Evolutionary conservation across 2,797 vertebrate species (phyloP), one percentile per base, ranked within the genome.

Genomic region (Esox masquinongy): DNA sequence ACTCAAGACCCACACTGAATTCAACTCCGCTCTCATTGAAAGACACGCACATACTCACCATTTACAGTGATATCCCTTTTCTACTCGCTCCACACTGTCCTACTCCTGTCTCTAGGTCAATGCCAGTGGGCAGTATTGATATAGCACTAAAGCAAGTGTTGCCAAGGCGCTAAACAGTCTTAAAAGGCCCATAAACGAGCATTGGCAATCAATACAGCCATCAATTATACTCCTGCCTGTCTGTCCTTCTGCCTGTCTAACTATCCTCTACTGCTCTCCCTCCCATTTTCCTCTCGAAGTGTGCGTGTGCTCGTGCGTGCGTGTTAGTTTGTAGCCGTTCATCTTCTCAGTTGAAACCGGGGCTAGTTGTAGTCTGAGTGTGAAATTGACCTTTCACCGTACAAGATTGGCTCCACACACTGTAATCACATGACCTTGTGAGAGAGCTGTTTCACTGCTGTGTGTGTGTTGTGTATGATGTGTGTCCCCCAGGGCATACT

Each of bases 101-200:
- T 61, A 47, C 43, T 51, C 82, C 80, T 50, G 73, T 83, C 80
- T 66, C 61, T 64, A 77, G 73, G 80, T 66, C 75, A 81, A 79
- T 73, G 79, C 84, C 86, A 80, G 81, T 84, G 80, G 86, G 85
- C 64, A 73, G 75, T 90, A 92, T 92, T 82, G 90, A 91, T 87
- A 87, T n/a, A 36, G 68, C 86, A 78, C 70, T 82, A 86, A 86
- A 86, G 83, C 12, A 4, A 81, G 81, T 86, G 88, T 92, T 90
- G 87, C 86, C 79, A 79, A 86, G 87, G 87, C 85, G 89, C 87
- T 90, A 92, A 93, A 90, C 85, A 86, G 90, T 89, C 88, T 89
- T 80, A 86, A 87, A 87, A 75, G 83, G 84, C 84, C 89, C 72
- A 80, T 88, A 88, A 90, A 90, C 83, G 80, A 87, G 83, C 84